These are phyloP conservation scores for Catharus ustulatus DNA, from an alignment of 2,797 vertebrate species.

Conservation along the genomic window DNA sequence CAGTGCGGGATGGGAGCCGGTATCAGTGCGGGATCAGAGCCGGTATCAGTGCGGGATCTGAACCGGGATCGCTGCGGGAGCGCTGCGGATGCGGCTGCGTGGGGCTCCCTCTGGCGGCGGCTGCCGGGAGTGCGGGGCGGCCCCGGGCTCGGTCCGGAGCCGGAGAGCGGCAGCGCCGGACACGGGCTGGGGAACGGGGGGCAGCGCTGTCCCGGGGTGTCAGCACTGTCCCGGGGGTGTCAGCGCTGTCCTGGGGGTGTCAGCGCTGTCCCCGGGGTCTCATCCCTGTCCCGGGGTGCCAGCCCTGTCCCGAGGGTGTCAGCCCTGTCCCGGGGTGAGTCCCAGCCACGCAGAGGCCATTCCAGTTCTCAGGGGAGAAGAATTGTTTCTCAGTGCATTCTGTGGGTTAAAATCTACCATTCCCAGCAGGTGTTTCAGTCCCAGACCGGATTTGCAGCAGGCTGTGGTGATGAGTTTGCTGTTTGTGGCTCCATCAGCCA, in stretches of 20 bases:
- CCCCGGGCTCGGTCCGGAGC: neutral
- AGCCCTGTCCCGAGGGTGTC: no score
- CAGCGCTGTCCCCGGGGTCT: neutral
- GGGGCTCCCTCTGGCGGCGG: neutral
- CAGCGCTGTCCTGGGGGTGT: neutral
- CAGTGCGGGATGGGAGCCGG: neutral
- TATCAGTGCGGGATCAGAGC: neutral
- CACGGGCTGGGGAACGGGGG: no score
- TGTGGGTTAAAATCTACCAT: fast-evolving
- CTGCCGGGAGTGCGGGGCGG: neutral
- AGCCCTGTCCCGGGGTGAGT: neutral
- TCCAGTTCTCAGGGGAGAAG: neutral
- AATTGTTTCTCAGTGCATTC: neutral
- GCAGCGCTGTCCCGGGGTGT: neutral
- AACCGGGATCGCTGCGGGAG: neutral
- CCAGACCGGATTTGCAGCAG: neutral
- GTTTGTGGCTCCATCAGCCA: neutral
- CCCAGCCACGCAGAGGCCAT: neutral
- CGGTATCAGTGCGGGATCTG: neutral
- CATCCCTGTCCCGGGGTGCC: no score
- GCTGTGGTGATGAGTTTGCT: neutral
- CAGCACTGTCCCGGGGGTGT: no score
- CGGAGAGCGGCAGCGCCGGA: neutral
- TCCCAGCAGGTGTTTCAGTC: neutral
- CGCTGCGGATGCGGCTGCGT: neutral